These are phyloP conservation scores for Drosophila fulvimacula DNA, from an alignment of 2,888 invertebrate species.

Conservation along the genomic window DNA sequence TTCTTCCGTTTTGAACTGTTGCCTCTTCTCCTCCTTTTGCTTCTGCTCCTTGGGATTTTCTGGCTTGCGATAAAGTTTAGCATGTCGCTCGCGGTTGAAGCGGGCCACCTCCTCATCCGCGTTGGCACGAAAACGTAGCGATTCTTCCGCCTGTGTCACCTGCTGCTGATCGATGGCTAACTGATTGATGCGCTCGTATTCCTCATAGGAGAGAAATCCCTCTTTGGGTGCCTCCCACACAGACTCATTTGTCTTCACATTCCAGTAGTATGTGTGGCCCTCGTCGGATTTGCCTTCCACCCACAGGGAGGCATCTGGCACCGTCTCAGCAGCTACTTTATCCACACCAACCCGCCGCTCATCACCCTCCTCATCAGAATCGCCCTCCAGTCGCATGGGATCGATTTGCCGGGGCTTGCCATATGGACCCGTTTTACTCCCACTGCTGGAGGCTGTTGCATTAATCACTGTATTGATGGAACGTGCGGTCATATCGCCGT, in stretches of 20 bases:
- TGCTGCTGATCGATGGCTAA: conserved; percentile 85
- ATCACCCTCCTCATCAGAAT: conserved; percentile 81
- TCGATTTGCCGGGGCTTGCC: conserved; percentile 76
- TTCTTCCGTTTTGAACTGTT: conserved; percentile 85
- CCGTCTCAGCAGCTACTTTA: conserved; percentile 76
- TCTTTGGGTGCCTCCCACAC: conserved; percentile 90
- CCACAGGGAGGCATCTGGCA: conserved; percentile 87
- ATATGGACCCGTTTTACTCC: conserved; percentile 84
- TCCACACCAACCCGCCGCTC: conserved; percentile 67
- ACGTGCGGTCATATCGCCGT: conserved; percentile 83
- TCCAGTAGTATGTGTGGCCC: conserved; percentile 94
- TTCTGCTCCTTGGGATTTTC: conserved; percentile 78
- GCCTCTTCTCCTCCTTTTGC: conserved; percentile 85
- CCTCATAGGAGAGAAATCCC: conserved; percentile 89
- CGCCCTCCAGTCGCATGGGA: conserved; percentile 82
- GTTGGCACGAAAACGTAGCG: conserved; percentile 84
- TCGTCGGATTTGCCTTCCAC: conserved; percentile 91
- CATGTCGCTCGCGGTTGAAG: conserved; percentile 83
- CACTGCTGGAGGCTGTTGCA: conserved; percentile 86
- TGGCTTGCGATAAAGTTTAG: conserved; percentile 77
- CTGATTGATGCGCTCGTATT: conserved; percentile 87
- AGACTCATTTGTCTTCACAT: conserved; percentile 92
- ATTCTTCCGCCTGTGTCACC: conserved; percentile 85
- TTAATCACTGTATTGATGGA: conserved; percentile 78
- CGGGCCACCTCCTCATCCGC: conserved; percentile 85